Base-by-base conservation (phyloP, 2,113 vertebrate species). In the Urocitellus parryii region DNA sequence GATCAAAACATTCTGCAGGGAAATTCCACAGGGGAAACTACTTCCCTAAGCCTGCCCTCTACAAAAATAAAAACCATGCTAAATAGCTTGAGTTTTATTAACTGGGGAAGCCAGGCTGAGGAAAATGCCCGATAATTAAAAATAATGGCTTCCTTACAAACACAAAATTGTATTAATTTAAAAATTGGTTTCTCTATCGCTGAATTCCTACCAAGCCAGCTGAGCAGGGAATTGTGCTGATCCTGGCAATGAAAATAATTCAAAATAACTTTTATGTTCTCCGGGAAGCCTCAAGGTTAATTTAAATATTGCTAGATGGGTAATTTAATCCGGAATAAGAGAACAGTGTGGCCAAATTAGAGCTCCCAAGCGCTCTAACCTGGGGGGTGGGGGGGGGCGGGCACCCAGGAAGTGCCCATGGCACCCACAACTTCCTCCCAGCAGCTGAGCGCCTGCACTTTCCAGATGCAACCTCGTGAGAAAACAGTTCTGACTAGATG, bases 91-190 rank as follows among this genome's bases (percentile, higher is more conserved):
- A 91, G 91, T 98, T 98, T 98, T 98, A 98, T 97, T 98, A 98
- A 98, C 98, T 97, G 94, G 96, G 95, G 97, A 98, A 98, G 98
- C 97, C 95, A 98, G 97, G 96, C 91, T 96, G 95, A 97, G 92
- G 96, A 97, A 98, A 98, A 98, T 95, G 95, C 98, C 98, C 0
- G 22, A 98, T 99, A 98, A 99, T 98, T 98, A 98, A 98, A 98
- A 98, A 98, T 98, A 98, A 98, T 98, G 98, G 98, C 97, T 98
- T 98, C 98, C 98, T 98, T 98, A 97, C 97, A 98, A 99, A 98
- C 97, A 98, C 88, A 94, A 98, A 98, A 97, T 97, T 97, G 88
- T 98, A 98, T 98, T 98, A 97, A 98, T 98, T 98, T 98, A 97
- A 98, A 97, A 98, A 98, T 95, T 97, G 97, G 97, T 98, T 98